Conservation (phyloP, 2,888 invertebrate genomes). For the Colletes collaris region DNA sequence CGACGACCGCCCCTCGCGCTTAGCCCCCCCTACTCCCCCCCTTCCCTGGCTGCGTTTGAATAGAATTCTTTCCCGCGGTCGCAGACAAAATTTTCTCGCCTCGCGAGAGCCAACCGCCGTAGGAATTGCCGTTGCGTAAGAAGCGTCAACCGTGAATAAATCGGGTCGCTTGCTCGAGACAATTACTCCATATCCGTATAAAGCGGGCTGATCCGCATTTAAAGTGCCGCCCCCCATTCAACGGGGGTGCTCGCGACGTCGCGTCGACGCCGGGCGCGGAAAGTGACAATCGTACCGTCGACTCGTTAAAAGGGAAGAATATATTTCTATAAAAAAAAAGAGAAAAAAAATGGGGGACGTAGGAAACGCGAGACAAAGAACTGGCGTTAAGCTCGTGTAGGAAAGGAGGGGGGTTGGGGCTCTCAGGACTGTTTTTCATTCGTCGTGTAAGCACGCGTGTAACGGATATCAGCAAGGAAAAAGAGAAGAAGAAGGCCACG, state of each 20-base stretch:
- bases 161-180: conserved; percentile 59
- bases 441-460: conserved; percentile 19
- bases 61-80: conserved; percentile 43
- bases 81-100: conserved; percentile 43
- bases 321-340: too few relatives aligned
- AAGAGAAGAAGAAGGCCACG: neutral
- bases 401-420: too few relatives aligned
- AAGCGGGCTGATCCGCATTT: conserved; percentile 39
- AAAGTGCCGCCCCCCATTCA: conserved; percentile 50
- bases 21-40: too few relatives aligned
- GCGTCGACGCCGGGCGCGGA: conserved; percentile 35
- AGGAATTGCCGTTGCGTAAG: conserved; percentile 56
- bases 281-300: conserved; percentile 51
- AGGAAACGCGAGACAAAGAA: too few relatives aligned
- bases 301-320: conserved; percentile 23
- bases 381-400: too few relatives aligned
- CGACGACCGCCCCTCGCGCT: neutral
- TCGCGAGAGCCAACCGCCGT: neutral
- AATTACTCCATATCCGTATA: conserved; percentile 53
- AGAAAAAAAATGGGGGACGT: too few relatives aligned
- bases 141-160: conserved; percentile 56
- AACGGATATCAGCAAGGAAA: neutral
- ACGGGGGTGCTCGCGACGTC: conserved; percentile 16
- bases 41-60: neutral
- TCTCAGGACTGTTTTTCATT: conserved; percentile 29